A percentile compares a stretch with the other conserved stretches of the same genome.
Conservation (phyloP, 2,888 invertebrate genomes). For the Diplazon laetatorius region DNA sequence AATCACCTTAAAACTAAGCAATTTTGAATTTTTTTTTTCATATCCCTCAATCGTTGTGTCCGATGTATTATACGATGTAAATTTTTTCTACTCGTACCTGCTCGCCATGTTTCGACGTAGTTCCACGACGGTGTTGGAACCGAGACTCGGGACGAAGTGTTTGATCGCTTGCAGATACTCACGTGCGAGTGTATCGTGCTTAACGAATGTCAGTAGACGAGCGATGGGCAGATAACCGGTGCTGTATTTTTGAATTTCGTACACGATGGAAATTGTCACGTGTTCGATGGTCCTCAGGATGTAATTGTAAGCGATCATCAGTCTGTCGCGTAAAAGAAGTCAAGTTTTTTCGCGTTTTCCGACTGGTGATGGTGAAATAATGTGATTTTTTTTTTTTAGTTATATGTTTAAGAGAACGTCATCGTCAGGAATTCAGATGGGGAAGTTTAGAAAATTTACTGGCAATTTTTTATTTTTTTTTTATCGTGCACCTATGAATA, state of each 20-base stretch:
- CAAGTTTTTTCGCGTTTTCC: too few species aligned
- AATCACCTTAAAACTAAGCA: too few species aligned
- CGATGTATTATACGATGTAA: neutral
- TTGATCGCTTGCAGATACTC: conserved; percentile 81
- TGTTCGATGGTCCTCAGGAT: conserved; percentile 82
- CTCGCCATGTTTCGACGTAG: conserved; percentile 32
- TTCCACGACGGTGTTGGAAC: conserved; percentile 59
- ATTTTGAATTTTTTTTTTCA: too few species aligned
- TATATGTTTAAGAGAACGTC: too few species aligned
- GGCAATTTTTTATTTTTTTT: too few species aligned
- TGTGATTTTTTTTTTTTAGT: too few species aligned
- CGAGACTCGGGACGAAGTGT: conserved; percentile 79
- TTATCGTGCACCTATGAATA: too few species aligned
- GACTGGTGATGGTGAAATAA: too few species aligned
- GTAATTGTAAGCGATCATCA: conserved; percentile 82
- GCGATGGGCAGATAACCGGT: conserved; percentile 73
- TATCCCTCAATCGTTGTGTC: too few species aligned
- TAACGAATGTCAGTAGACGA: conserved; percentile 79
- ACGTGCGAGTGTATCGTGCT: conserved; percentile 80
- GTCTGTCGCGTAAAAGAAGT: conserved; percentile 69
- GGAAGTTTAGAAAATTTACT: too few species aligned
- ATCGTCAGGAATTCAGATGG: too few species aligned
- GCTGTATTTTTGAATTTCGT: conserved; percentile 81
- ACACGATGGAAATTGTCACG: conserved; percentile 81
- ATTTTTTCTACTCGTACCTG: conserved; percentile 33